Evolutionary conservation across 1,140 invertebrate genomes (phyloP), one percentile per base, ranked within the genome.

Genomic region (Oreohelix idahoensis): DNA sequence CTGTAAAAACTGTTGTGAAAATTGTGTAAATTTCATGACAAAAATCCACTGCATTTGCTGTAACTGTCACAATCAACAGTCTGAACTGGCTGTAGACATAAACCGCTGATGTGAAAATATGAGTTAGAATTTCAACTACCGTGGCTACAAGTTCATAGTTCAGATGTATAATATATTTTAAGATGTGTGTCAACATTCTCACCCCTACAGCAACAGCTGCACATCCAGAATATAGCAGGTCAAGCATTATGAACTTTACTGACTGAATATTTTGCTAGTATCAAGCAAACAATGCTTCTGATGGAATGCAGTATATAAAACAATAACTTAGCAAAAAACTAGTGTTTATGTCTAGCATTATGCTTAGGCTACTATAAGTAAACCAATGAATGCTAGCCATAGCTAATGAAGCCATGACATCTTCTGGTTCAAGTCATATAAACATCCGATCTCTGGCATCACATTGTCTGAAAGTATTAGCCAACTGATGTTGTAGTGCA

Each of bases 141-240:
- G 80, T 49, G 29, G 80, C 80, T 32, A 82, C 80, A 11, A 82
- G 0, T 49, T 82, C 49, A 63, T 82, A 82, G 36, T 82, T 82
- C 29, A 75, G 15, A 17, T 82, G n/a, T 36, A 63, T 17, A 36
- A 70, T 58, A 26, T 58, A 82, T 38, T 53, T 51, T 4, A 45
- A 29, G 8, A 36, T 39, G 73, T 73, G 32, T 20, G 11, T 35
- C 4, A 73, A 29, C 13, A 73, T 71, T 11, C 49, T 38, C 39
- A 81, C 45, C 0, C 36, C 63, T 17, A 4, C 10, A 4, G 79
- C 69, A 32, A 73, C 23, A 81, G 29, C n/a, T 35, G n/a, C 32
- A 49, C 36, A 45, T 36, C n/a, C 45, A 35, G 79, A 70, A 39
- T 49, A 81, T 0, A 81, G 39, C 4, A 38, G 17, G 2, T 81